Conservation (phyloP, 2,113 vertebrate genomes). For the Rhizomys pruinosus region DNA sequence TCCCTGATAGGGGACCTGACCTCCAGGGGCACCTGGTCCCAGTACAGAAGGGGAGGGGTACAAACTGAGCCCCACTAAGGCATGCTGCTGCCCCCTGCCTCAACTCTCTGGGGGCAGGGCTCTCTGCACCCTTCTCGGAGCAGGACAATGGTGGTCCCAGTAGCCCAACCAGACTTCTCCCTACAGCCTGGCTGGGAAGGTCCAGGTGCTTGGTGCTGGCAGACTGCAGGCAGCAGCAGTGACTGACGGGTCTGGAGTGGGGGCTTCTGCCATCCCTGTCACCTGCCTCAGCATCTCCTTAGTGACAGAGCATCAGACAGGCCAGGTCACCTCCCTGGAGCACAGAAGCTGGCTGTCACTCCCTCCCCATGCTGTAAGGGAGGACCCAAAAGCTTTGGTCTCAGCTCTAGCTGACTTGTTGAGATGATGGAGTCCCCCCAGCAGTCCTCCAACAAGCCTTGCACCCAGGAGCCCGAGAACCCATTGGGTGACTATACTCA, state of each 20-base stretch:
- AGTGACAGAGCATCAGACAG: conserved; percentile 1
- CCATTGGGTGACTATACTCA: not conserved
- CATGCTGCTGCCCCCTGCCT: not conserved
- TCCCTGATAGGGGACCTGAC: not conserved
- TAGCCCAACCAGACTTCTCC: not conserved
- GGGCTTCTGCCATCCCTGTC: not conserved
- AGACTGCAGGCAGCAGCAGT: not conserved
- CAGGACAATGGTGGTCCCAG: not conserved
- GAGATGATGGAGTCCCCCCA: not conserved
- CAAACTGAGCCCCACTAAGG: not conserved
- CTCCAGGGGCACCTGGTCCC: not conserved
- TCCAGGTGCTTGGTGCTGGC: not conserved
- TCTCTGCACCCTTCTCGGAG: not conserved
- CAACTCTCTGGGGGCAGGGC: not conserved
- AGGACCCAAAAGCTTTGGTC: not conserved
- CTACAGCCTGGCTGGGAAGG: not conserved
- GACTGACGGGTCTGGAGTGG: not conserved
- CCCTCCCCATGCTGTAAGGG: not conserved
- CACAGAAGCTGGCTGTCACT: not conserved
- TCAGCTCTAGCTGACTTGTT: not conserved
- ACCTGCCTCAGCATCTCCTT: not conserved
- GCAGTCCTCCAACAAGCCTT: not conserved
- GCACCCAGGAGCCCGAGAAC: not conserved
- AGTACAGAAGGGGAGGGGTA: not conserved
- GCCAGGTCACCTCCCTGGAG: not conserved